A percentile compares a stretch with the other conserved stretches of the same genome.
Evolutionary conservation across 2,113 vertebrate genomes (phyloP).

Genomic region (Marcusenius ussheri): DNA sequence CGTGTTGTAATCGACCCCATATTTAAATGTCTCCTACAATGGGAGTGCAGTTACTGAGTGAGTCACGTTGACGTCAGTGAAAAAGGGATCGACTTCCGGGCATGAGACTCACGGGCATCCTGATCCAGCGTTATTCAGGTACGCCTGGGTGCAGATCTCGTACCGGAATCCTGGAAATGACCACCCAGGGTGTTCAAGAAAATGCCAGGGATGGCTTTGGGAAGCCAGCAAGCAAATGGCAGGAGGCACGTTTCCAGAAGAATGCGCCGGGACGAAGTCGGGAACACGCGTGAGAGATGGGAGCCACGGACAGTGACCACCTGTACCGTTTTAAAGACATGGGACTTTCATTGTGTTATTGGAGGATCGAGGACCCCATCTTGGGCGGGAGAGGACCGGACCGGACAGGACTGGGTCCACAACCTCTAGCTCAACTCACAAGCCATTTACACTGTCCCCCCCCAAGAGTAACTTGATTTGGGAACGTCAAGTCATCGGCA

Average conservation of each 20-base stretch:
- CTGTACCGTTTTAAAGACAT: neutral
- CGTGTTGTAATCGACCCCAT: neutral
- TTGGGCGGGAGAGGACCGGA: neutral
- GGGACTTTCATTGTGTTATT: neutral
- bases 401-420: neutral
- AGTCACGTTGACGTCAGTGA: constrained; percentile 5
- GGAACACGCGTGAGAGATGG: neutral
- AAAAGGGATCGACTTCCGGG: neutral
- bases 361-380: neutral
- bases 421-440: neutral
- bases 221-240: neutral
- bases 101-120: neutral
- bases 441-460: neutral
- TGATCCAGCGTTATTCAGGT: neutral
- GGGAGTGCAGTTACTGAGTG: neutral
- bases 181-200: neutral
- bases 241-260: neutral
- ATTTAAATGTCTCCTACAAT: neutral
- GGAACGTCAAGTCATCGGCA: neutral
- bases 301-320: neutral
- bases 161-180: neutral
- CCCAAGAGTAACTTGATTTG: neutral
- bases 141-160: too few relatives aligned
- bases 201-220: neutral
- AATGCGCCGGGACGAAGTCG: neutral